Evolutionary conservation across 1,140 invertebrate genomes (phyloP).

Genomic region (Zaprionus gabonicus): DNA sequence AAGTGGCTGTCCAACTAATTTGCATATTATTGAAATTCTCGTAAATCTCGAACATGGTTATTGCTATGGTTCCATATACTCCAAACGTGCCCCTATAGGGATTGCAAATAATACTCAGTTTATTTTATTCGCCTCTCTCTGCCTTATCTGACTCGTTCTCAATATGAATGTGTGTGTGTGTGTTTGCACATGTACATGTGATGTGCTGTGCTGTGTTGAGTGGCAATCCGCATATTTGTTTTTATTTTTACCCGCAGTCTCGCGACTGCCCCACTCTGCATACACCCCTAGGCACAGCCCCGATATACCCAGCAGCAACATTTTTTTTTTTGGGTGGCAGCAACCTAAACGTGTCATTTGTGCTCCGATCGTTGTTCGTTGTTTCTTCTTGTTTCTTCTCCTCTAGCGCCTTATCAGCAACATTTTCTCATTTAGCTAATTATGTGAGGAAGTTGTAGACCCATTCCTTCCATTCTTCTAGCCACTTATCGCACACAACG

Average conservation of each 20-base stretch:
- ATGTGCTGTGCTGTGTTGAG: not conserved
- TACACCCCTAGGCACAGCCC: not conserved
- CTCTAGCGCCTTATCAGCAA: slow-evolving; percentile 46
- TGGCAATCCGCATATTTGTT: slow-evolving; percentile 54
- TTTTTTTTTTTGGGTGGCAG: not conserved
- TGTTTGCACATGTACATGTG: slow-evolving; percentile 2
- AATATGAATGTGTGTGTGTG: not conserved
- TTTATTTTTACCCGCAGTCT: slow-evolving; percentile 53
- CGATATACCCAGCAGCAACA: not conserved
- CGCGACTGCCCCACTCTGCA: slow-evolving; percentile 5
- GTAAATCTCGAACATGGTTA: slow-evolving; percentile 32
- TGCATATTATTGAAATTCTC: slow-evolving; percentile 39
- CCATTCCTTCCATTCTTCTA: not conserved
- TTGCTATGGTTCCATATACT: slow-evolving; percentile 21
- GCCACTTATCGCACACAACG: slow-evolving; percentile 52
- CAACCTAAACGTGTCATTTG: slow-evolving; percentile 43
- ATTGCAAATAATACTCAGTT: slow-evolving; percentile 27
- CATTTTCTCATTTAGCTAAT: slow-evolving; percentile 70
- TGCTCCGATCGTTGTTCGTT: slow-evolving; percentile 34
- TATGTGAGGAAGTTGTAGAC: slow-evolving; percentile 66
- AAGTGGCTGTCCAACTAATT: slow-evolving; percentile 28
- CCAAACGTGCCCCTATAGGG: slow-evolving; percentile 39
- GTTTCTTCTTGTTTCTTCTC: slow-evolving; percentile 12
- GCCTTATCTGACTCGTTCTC: slow-evolving; percentile 31
- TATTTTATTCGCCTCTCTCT: slow-evolving; percentile 26